A percentile compares a stretch with the other conserved stretches of the same genome.
These are phyloP conservation scores for Myathropa florea DNA, from an alignment of 2,888 invertebrate genomes.

Conservation along the genomic window DNA sequence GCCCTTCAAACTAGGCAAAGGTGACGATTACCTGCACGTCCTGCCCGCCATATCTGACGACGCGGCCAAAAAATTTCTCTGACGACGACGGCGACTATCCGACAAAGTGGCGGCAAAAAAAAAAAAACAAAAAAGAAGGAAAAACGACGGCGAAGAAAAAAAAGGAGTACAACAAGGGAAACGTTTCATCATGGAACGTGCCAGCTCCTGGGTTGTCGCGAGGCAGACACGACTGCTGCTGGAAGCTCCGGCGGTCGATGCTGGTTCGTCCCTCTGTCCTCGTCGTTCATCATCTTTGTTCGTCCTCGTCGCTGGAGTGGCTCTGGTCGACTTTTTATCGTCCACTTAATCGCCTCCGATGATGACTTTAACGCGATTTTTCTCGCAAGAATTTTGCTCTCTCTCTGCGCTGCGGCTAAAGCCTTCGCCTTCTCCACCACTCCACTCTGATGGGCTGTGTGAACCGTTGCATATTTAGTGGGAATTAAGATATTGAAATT, in stretches of 20 bases:
- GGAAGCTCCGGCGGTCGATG: background rate
- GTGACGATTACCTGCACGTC: constrained; percentile 38
- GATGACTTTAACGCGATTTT: constrained; percentile 68
- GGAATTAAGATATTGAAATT: constrained; percentile 65
- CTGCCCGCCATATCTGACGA: background rate
- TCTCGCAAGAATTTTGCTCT: constrained; percentile 36
- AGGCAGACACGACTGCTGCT: background rate
- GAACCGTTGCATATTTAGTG: constrained; percentile 51
- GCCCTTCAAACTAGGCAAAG: constrained; percentile 35
- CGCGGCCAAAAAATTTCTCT: background rate
- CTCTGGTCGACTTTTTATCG: constrained; percentile 55
- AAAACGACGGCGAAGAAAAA: constrained; percentile 9
- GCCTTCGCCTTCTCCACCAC: background rate
- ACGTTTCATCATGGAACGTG: constrained; percentile 52
- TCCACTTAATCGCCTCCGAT: constrained; percentile 66
- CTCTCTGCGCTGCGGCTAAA: constrained; percentile 20
- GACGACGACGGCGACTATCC: background rate
- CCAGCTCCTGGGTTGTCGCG: constrained; percentile 38
- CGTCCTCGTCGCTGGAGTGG: background rate
- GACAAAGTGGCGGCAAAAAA: background rate
- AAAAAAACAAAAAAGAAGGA: background rate
- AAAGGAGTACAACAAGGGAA: background rate
- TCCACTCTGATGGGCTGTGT: background rate
- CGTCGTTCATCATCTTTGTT: background rate
- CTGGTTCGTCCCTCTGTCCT: background rate